Percentiles rank a stretch among this genome's conserved stretches.
Evolutionary conservation across 2,797 vertebrate genomes (phyloP).

Genomic region (Serranus cabrilla): DNA sequence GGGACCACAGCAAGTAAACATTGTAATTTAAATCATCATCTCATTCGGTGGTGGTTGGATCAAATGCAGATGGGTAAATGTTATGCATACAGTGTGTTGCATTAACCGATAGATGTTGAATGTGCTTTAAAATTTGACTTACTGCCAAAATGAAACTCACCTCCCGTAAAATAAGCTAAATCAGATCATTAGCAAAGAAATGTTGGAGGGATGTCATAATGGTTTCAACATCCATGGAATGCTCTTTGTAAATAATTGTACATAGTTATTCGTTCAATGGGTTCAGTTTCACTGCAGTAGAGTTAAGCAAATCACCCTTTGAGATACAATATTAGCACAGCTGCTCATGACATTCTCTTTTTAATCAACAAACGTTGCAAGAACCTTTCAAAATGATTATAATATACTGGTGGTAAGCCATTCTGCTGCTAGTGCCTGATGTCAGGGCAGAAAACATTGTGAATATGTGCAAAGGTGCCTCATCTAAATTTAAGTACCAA

Average conservation of each 20-base stretch:
- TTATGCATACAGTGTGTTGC: background rate
- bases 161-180: conserved; percentile 13
- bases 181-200: conserved; percentile 6
- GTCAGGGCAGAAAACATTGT: background rate
- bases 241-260: too few relatives aligned
- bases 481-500: conserved; percentile 4
- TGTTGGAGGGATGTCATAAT: background rate
- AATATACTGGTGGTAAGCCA: background rate
- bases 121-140: conserved; percentile 4
- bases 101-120: background rate
- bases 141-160: conserved; percentile 3
- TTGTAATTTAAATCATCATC: conserved; percentile 53
- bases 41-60: conserved; percentile 12
- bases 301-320: conserved; percentile 3
- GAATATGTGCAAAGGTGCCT: background rate
- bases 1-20: conserved; percentile 70
- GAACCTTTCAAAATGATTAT: background rate
- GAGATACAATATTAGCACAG: background rate
- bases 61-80: conserved; percentile 12
- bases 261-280: too few relatives aligned
- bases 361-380: background rate
- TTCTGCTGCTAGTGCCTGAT: background rate
- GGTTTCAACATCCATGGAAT: background rate
- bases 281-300: background rate
- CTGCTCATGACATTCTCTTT: background rate